Evolutionary conservation across 2,113 vertebrate species (phyloP).

Genomic region (Plestiodon gilberti): DNA sequence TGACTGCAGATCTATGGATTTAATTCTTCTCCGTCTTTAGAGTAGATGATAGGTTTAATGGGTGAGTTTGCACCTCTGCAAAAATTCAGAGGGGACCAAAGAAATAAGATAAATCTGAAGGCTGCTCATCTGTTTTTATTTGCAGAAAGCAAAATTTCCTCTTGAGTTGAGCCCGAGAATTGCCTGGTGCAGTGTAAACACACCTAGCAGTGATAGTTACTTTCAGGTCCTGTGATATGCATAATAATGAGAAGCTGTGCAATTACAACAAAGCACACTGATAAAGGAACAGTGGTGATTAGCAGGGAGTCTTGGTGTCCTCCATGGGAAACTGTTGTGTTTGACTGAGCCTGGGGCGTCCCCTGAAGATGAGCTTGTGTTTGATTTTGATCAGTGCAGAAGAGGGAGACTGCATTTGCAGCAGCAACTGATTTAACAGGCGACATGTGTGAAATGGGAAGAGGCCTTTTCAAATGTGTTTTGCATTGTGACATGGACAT

Average conservation of each 20-base stretch:
- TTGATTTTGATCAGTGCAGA: conserved; percentile 62
- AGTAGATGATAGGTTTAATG: neutral
- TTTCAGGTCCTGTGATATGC: conserved; percentile 36
- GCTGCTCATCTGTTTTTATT: neutral
- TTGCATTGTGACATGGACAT: conserved; percentile 55
- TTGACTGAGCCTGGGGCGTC: conserved; percentile 42
- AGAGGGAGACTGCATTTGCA: conserved; percentile 50
- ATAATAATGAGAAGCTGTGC: conserved; percentile 7
- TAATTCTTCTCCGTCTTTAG: neutral
- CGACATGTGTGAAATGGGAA: conserved; percentile 53
- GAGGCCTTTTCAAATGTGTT: conserved; percentile 57
- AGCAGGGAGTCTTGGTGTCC: conserved; percentile 13
- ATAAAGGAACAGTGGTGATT: conserved; percentile 26
- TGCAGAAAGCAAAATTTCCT: neutral
- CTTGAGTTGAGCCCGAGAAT: conserved; percentile 2
- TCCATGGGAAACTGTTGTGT: conserved; percentile 32
- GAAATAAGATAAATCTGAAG: neutral
- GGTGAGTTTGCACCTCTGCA: neutral
- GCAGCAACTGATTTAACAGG: conserved; percentile 42
- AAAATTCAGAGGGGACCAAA: neutral
- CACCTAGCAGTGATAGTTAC: conserved; percentile 20
- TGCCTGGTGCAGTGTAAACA: conserved; percentile 32
- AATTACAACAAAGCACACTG: conserved; percentile 43
- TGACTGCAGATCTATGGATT: no score
- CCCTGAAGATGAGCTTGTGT: conserved; percentile 45